Conservation (phyloP, 2,888 invertebrate genomes). For the Halictus ligatus region DNA sequence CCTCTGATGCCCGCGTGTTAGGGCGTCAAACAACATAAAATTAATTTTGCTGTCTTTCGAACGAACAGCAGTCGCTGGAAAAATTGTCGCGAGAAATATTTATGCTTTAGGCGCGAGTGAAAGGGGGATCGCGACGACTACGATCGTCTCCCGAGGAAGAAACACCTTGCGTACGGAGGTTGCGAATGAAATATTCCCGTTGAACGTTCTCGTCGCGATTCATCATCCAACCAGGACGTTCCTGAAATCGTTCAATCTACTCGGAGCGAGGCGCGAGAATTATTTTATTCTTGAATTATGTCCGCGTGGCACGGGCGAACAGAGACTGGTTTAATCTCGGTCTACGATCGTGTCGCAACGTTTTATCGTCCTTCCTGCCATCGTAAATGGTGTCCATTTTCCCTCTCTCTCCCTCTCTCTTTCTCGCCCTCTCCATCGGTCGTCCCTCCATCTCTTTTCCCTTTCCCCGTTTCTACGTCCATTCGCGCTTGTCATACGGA, state of each 20-base stretch:
- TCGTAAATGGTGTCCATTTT: conserved; percentile 48
- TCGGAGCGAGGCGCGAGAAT: conserved; percentile 16
- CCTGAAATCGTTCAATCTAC: conserved; percentile 42
- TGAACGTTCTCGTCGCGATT: conserved; percentile 11
- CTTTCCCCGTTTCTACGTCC: conserved; percentile 25
- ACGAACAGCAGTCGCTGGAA: too few relatives aligned
- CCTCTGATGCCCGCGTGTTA: too few relatives aligned
- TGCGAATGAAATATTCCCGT: conserved; percentile 22
- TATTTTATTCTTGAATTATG: conserved; percentile 51
- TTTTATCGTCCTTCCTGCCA: conserved; percentile 53
- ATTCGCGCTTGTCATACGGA: conserved; percentile 41
- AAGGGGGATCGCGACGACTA: not conserved
- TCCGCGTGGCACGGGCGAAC: conserved; percentile 13
- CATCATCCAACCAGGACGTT: conserved; percentile 11
- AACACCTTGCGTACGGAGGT: not conserved
- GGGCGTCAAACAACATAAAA: too few relatives aligned
- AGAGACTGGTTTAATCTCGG: conserved; percentile 53
- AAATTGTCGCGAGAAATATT: not conserved
- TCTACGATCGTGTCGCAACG: conserved; percentile 47
- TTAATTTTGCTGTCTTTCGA: too few relatives aligned
- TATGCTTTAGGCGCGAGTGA: not conserved
- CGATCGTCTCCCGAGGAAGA: not conserved
- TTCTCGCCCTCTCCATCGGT: not conserved
- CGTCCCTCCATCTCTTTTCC: not conserved
- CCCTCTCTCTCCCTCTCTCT: conserved; percentile 33